phyloP scores from a whole-genome alignment of 2,797 vertebrate species.

The Dendrocincla fuliginosa region DNA sequence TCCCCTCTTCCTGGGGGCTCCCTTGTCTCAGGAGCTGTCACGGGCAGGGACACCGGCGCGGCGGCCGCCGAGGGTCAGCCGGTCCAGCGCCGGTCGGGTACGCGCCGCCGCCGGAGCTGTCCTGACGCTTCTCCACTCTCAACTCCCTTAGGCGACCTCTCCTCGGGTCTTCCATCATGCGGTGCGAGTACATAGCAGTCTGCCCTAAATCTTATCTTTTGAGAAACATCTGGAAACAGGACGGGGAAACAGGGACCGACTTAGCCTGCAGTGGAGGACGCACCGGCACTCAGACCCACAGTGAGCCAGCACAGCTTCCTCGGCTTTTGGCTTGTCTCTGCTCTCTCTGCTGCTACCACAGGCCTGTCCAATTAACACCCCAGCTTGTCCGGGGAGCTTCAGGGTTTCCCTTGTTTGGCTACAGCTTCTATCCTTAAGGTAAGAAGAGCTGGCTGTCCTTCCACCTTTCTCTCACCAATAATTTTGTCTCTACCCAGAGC shows the following conservation, averaged over 20 bases:
- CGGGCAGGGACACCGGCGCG: not conserved
- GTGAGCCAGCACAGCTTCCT: not conserved
- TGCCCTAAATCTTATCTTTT: not conserved
- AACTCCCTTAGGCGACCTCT: not conserved
- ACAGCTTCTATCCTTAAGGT: not conserved
- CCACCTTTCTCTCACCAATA: not conserved
- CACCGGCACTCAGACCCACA: rapidly evolving
- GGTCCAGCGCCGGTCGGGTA: rapidly evolving
- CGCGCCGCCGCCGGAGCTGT: not conserved
- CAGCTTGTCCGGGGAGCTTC: rapidly evolving
- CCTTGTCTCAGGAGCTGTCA: not conserved
- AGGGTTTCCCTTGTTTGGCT: not conserved
- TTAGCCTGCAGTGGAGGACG: not conserved
- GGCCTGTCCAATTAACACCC: not conserved
- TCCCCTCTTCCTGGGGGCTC: not conserved
- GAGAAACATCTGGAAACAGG: not conserved
- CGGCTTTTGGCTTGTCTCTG: not conserved
- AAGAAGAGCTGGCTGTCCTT: not conserved
- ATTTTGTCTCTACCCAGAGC: not conserved
- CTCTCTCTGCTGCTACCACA: not conserved
- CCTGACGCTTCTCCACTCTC: rapidly evolving
- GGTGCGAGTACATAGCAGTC: not conserved
- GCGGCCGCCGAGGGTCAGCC: not conserved
- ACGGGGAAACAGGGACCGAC: not conserved
- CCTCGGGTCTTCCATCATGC: not conserved